Evolutionary conservation across 2,113 vertebrate species (phyloP).

Genomic region (Chaetops frenatus): DNA sequence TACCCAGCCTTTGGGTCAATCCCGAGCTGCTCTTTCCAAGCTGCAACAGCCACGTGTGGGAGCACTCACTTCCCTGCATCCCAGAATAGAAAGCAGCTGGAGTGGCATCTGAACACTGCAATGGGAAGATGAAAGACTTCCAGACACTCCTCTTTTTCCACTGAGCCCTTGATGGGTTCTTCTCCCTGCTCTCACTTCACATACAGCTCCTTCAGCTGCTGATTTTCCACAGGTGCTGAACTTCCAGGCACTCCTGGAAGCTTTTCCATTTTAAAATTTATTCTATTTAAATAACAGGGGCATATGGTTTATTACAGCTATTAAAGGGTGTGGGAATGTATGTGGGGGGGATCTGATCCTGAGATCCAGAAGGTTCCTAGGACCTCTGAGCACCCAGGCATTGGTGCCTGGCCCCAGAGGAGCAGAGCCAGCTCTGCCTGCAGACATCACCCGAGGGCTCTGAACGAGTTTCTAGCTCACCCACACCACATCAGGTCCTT

Average conservation of each 20-base stretch:
- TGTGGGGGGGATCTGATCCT: neutral
- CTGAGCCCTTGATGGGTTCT: neutral
- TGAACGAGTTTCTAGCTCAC: neutral
- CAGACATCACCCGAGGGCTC: neutral
- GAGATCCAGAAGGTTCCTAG: neutral
- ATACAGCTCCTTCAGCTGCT: neutral
- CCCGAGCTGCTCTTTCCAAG: neutral
- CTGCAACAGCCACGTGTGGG: neutral
- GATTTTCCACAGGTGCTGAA: neutral
- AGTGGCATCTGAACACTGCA: neutral
- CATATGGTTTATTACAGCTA: neutral
- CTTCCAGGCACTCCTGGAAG: neutral
- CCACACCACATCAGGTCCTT: neutral
- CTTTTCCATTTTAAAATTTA: neutral
- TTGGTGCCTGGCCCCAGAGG: neutral
- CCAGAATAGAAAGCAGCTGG: conserved; percentile 7
- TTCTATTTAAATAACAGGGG: neutral
- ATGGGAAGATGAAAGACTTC: neutral
- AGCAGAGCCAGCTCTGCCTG: neutral
- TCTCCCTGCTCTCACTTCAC: neutral
- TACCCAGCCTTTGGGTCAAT: neutral
- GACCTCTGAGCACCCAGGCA: neutral
- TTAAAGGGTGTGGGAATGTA: neutral
- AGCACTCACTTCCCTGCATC: neutral
- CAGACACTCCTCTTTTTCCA: neutral